Evolutionary conservation across 2,113 vertebrate species (phyloP), one percentile per base, ranked within the genome.

Genomic region (Pterocles burchelli): DNA sequence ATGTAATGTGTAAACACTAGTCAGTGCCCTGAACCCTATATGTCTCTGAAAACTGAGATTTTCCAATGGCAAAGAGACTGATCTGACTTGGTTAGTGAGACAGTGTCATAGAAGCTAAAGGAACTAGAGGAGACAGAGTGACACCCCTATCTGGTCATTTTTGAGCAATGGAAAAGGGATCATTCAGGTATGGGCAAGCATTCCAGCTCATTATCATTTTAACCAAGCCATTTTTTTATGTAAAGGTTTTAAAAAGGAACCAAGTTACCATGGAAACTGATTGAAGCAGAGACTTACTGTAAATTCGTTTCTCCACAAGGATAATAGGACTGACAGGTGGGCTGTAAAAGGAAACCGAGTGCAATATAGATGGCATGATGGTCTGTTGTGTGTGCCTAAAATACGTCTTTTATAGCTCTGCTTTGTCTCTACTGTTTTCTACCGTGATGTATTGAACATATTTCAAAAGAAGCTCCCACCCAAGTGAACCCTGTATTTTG

Each of bases 231-330:
- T 77, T 91, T 95, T 91, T 95, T 88, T 81, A 92, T 83, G 58
- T 74, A 78, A 84, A 94, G 88, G 34, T 81, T 90, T 94, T 84
- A 89, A 95, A 93, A 93, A 76, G 95, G 89, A 86, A 86, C 46
- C 62, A 54, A 62, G 93, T 97, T 84, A 90, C 96, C 83, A 96
- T 96, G 83, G 96, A 84, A 95, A 97, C 96, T 78, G 73, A 88
- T 90, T 93, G 93, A 92, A 95, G 83, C 76, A 90, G 73, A 89
- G 68, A 89, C 61, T 95, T 92, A 92, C 41, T 81, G 70, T 92
- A 90, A 95, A 93, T 96, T 94, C 66, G 80, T 96, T 89, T 68
- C 83, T 84, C 86, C 76, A 85, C 68, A 85, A 92, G 34, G 49
- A 49, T 90, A 96, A 91, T 68, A 81, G 68, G 65, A 84, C 86